Base-by-base conservation (phyloP, 2,888 invertebrate species). In the Psylliodes chrysocephalus region DNA sequence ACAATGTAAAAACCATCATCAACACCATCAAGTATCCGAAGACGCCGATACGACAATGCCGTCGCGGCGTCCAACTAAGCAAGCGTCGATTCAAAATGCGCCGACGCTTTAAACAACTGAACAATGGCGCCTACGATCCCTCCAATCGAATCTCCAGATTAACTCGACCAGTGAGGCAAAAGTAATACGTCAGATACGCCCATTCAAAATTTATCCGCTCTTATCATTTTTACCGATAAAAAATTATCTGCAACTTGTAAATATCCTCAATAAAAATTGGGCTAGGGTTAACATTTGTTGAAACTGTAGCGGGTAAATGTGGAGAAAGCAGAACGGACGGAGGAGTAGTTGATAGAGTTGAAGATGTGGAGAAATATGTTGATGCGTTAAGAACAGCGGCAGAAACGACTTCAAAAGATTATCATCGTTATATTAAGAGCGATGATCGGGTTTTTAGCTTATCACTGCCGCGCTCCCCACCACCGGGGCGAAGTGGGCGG, bases 1-100 rank as follows among this genome's bases (percentile, higher is more conserved):
- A 53, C 15, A 42, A 12, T 33, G 17, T 15, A 42, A 60, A 51
- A 46, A 53, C 52, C 44, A 51, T 57, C 33, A 28, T 52, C 35
- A 12, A 55, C 38, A 71, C 62, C 70, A 68, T 69, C 69, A 65
- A 55, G 62, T 67, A 66, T 77, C 76, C 73, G 74, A 76, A 73
- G 76, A 82, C 79, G 79, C 77, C 79, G 76, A 69, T 77, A 78
- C 80, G 79, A 71, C 75, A 79, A 86, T 86, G 87, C 84, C 83
- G 80, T 81, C 83, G 69, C 85, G 86, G 85, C 85, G 86, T 81
- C 87, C 87, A 80, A 85, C 86, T 86, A 86, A 87, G 85, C 86
- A 86, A 85, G 85, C 86, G 83, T 85, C 86, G 84, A 77, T 78
- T 85, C 66, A 65, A 68, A 71, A 72, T 78, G 81, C 81, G 81